phyloP scores from a whole-genome alignment of 1,140 invertebrate genomes.

The Leptopilina clavipes region DNA sequence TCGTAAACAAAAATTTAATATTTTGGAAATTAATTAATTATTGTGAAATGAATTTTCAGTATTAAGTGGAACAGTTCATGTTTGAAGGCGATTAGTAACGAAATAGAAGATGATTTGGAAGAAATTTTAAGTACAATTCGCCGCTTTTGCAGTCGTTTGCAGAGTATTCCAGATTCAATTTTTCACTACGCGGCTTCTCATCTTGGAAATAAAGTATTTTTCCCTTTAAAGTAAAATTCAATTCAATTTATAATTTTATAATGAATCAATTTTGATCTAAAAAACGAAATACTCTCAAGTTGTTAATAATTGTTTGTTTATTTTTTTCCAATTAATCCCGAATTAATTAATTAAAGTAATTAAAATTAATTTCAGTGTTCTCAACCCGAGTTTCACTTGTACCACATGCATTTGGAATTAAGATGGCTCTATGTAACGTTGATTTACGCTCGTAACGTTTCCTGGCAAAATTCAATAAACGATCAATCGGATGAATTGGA shows the following conservation, averaged over 20 bases:
- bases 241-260: neutral
- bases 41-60: constrained; percentile 47
- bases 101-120: constrained; percentile 61
- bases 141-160: constrained; percentile 60
- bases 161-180: constrained; percentile 65
- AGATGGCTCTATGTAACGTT: constrained; percentile 69
- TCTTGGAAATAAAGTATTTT: constrained; percentile 67
- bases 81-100: constrained; percentile 50
- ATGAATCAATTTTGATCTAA: no score
- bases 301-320: no score
- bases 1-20: constrained; percentile 8
- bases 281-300: no score
- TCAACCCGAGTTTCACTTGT: constrained; percentile 73
- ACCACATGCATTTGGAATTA: constrained; percentile 72
- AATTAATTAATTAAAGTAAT: no score
- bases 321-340: no score
- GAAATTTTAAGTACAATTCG: constrained; percentile 58
- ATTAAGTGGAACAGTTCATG: constrained; percentile 58
- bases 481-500: constrained; percentile 58
- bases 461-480: constrained; percentile 47
- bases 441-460: constrained; percentile 56
- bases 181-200: constrained; percentile 68
- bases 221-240: neutral
- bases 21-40: neutral
- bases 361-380: constrained; percentile 60